phyloP scores from a whole-genome alignment of 2,113 vertebrate species.

The Arothron firmamentum region DNA sequence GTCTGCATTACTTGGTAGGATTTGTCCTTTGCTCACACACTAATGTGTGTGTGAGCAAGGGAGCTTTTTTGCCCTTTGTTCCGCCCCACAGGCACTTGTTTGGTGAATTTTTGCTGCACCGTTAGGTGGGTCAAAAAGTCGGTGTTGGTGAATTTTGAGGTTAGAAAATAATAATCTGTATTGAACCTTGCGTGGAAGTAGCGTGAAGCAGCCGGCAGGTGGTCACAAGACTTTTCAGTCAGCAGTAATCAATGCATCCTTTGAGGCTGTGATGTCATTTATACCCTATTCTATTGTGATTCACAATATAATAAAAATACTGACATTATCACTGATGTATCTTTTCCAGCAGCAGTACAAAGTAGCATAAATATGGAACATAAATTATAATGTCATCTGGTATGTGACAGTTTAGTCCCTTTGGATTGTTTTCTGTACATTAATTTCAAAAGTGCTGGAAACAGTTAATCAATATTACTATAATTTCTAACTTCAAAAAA shows the following conservation, averaged over 20 bases:
- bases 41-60: background rate
- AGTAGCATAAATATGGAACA: no score
- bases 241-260: constrained; percentile 35
- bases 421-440: no score
- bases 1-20: background rate
- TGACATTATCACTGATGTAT: constrained; percentile 28
- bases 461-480: no score
- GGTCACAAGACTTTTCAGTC: constrained; percentile 13
- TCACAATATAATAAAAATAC: constrained; percentile 45
- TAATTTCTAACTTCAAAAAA: no score
- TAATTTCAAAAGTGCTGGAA: no score
- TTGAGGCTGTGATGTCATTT: constrained; percentile 26
- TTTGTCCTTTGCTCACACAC: background rate
- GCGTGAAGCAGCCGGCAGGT: constrained; percentile 12
- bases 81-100: background rate
- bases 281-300: constrained; percentile 28
- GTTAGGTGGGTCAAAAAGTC: background rate
- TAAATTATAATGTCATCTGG: no score
- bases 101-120: background rate
- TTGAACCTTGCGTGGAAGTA: constrained; percentile 13
- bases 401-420: no score
- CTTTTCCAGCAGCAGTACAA: background rate
- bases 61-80: background rate
- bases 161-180: constrained; percentile 5
- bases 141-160: background rate